These are phyloP conservation scores for Brachyistius frenatus DNA, from an alignment of 2,113 vertebrate genomes.

Conservation along the genomic window DNA sequence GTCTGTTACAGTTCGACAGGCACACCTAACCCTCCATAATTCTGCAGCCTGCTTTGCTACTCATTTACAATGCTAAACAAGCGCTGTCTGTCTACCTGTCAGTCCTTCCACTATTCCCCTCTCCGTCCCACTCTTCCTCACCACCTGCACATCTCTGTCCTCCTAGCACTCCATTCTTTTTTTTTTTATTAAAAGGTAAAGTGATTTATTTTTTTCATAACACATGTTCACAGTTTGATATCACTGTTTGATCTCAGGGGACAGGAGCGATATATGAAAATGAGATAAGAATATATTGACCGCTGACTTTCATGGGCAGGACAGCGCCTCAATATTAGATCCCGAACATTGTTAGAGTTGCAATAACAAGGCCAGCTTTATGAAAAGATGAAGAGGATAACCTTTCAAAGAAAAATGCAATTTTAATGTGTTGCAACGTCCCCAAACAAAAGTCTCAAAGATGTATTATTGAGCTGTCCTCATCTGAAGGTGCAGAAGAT, in stretches of 20 bases:
- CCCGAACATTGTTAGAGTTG: conserved; percentile 32
- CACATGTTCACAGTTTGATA: conserved; percentile 48
- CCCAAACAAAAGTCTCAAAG: conserved; percentile 50
- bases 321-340: conserved; percentile 59
- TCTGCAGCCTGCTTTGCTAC: conserved; percentile 17
- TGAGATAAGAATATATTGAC: conserved; percentile 71
- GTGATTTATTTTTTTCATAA: conserved; percentile 47
- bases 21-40: conserved; percentile 55
- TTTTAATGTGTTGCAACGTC: conserved; percentile 70
- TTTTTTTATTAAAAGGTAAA: conserved; percentile 54
- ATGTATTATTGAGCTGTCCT: conserved; percentile 32
- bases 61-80: conserved; percentile 65
- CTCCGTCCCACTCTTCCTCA: not conserved
- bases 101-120: not conserved
- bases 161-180: not conserved
- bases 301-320: conserved; percentile 52
- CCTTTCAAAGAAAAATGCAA: conserved; percentile 46
- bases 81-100: conserved; percentile 13
- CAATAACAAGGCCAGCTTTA: conserved; percentile 71
- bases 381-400: conserved; percentile 81
- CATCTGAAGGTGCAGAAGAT: not conserved
- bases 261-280: conserved; percentile 63
- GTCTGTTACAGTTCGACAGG: conserved; percentile 52
- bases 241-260: conserved; percentile 47
- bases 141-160: not conserved